Evolutionary conservation across 1,140 invertebrate species (phyloP), one percentile per base, ranked within the genome.

Genomic region (Oedothorax gibbosus): DNA sequence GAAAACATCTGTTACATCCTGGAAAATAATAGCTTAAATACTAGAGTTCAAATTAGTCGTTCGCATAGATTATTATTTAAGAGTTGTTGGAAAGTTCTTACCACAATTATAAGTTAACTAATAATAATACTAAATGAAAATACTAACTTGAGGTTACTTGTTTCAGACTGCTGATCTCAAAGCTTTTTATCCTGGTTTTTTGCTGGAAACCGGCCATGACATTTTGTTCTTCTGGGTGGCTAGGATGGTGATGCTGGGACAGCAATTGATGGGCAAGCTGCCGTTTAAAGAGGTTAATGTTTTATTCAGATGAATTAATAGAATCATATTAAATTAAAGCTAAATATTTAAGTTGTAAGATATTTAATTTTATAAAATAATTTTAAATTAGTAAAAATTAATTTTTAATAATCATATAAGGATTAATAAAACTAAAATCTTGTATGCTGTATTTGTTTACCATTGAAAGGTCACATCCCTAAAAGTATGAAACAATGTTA

Each of bases 201-300:
- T 99, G 14, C 90, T 99, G 80, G 98, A 99, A 91, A 99, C 99
- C 7, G 98, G 99, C 0, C 96, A 99, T 89, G 99, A 99, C 90
- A 99, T 99, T 88, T 90, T 99, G 18, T 99, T 99, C 92, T 99
- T 99, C 91, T 99, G 99, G 99, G 98, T 99, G 5, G 98, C 98
- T 0, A 92, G 97, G 87, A 99, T 99, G 98, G 98, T 99, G 0
- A 99, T 99, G 92, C 94, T 99, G 88, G 97, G 97, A 0, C 94
- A 97, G 88, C 95, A 97, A 87, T 91, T 99, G 15, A 90, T 96
- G 73, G 97, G 96, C 60, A 94, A 97, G 91, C 91, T 99, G 53
- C 99, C 99, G 1, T 99, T 99, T 90, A 96, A 94, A 93, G 95
- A 91, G 91, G 85, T 86, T 76, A 56, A 14, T 18, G 21, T 68